Percentiles rank a stretch among this genome's conserved stretches.
Evolutionary conservation across 2,797 vertebrate genomes (phyloP).

Genomic region (Tenualosa ilisha): DNA sequence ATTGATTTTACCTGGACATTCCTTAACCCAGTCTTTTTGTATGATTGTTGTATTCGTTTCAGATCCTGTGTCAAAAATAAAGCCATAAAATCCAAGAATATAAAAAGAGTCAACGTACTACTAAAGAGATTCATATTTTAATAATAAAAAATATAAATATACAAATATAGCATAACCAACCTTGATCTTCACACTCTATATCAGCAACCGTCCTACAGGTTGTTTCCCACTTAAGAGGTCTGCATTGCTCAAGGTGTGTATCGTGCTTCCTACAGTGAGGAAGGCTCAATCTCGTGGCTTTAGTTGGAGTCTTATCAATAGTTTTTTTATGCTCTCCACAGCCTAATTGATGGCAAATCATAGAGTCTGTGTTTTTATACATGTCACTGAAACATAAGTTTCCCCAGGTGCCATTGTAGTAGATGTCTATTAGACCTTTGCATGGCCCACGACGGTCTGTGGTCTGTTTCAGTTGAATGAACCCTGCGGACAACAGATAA

Average conservation of each 20-base stretch:
- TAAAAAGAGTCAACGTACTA: neutral
- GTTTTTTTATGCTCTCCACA: neutral
- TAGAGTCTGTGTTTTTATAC: neutral
- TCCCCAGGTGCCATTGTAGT: conserved; percentile 27
- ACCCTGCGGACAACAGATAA: neutral
- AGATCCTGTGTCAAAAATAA: neutral
- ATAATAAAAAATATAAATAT: neutral
- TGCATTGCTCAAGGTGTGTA: neutral
- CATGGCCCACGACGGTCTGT: neutral
- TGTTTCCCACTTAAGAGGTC: neutral
- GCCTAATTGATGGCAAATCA: conserved; percentile 19
- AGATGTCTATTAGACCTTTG: neutral
- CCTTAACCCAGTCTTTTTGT: neutral
- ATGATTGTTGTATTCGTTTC: neutral
- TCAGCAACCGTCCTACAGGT: neutral
- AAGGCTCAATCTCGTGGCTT: neutral
- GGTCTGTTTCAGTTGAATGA: neutral
- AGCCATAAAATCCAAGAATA: neutral
- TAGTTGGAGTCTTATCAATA: neutral
- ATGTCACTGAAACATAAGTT: neutral
- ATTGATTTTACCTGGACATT: neutral
- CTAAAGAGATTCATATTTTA: neutral
- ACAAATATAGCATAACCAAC: neutral
- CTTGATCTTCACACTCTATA: neutral
- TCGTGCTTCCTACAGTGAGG: neutral